Evolutionary conservation across 2,797 vertebrate genomes (phyloP).

Genomic region (Lepilemur ruficaudatus): DNA sequence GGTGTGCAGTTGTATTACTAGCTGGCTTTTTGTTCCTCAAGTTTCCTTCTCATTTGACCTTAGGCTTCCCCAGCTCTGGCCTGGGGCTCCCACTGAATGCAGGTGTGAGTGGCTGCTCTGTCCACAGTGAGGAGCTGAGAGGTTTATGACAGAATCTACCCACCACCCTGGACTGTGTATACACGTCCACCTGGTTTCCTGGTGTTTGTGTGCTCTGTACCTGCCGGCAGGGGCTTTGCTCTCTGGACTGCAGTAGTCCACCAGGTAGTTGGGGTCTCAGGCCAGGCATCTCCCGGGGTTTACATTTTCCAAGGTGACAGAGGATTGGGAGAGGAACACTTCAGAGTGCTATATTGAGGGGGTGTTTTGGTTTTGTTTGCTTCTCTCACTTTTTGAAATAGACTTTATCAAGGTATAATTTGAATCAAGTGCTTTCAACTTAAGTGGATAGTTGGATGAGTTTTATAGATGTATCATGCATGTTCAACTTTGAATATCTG

Average conservation of each 20-base stretch:
- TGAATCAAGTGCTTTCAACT: not conserved
- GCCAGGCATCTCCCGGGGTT: not conserved
- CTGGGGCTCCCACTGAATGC: no score
- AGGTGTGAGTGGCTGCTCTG: accelerated
- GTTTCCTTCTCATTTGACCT: not conserved
- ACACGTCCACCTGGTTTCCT: not conserved
- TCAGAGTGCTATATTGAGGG: not conserved
- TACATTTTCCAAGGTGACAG: not conserved
- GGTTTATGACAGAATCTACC: not conserved
- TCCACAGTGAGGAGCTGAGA: not conserved
- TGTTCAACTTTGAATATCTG: not conserved
- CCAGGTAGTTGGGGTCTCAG: not conserved
- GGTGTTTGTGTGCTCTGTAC: no score
- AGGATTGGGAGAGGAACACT: not conserved
- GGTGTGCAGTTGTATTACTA: not conserved
- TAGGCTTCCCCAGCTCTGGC: not conserved
- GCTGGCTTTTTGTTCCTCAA: not conserved
- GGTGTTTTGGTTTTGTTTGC: not conserved
- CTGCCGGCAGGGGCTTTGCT: not conserved
- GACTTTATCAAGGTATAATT: not conserved
- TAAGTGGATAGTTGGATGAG: not conserved
- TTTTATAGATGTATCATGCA: not conserved
- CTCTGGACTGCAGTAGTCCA: not conserved
- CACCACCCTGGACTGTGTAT: not conserved
- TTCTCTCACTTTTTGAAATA: not conserved